Evolutionary conservation across 2,888 invertebrate species (phyloP).

Genomic region (Drepana falcataria): DNA sequence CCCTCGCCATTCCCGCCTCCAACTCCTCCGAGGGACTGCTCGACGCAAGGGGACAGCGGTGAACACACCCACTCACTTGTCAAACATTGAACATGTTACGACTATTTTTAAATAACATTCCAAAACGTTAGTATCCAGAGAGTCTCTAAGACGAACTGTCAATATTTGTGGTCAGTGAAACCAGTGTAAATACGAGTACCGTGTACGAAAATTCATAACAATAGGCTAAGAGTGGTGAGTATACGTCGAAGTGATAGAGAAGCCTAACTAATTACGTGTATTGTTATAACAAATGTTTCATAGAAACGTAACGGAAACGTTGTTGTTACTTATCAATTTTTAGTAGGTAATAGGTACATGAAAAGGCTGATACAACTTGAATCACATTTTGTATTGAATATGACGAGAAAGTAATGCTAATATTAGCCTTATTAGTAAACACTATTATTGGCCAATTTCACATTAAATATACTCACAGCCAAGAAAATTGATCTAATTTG

Average conservation of each 20-base stretch:
- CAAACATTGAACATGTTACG: neutral
- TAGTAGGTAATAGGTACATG: slow-evolving; percentile 69
- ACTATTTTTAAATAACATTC: slow-evolving; percentile 24
- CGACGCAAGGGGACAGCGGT: slow-evolving; percentile 40
- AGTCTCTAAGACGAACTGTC: slow-evolving; percentile 62
- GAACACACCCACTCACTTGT: slow-evolving; percentile 27
- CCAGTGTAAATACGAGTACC: slow-evolving; percentile 50
- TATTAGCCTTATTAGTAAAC: slow-evolving; percentile 39
- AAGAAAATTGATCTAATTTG: slow-evolving; percentile 4
- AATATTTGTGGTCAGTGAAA: slow-evolving; percentile 22
- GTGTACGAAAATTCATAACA: slow-evolving; percentile 28
- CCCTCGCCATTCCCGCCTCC: slow-evolving; percentile 60
- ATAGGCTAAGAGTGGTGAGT: slow-evolving; percentile 49
- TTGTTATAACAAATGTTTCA: slow-evolving; percentile 70
- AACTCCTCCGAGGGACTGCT: slow-evolving; percentile 66
- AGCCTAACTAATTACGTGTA: slow-evolving; percentile 71
- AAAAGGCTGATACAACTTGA: slow-evolving; percentile 71
- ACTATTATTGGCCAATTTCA: slow-evolving; percentile 24
- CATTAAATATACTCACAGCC: slow-evolving; percentile 19
- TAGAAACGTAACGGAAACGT: slow-evolving; percentile 69
- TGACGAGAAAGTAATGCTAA: slow-evolving; percentile 31
- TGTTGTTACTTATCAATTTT: slow-evolving; percentile 72
- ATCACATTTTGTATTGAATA: slow-evolving; percentile 52
- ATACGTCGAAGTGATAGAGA: slow-evolving; percentile 76
- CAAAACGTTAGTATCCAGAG: slow-evolving; percentile 32